Conservation (phyloP, 2,113 vertebrate genomes). For the Ivindomyrus marchei region DNA sequence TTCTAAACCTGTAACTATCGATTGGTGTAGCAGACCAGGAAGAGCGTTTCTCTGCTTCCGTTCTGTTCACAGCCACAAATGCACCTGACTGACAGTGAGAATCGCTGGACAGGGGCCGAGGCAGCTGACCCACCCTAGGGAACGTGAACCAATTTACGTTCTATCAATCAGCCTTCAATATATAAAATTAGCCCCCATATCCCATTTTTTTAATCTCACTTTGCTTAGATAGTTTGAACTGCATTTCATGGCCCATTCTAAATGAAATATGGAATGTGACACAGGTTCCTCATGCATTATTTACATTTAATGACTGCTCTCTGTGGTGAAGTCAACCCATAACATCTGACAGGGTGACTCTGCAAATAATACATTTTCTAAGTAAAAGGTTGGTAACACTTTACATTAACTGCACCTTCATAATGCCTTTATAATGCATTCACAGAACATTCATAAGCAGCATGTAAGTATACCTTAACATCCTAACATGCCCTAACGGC, state of each 20-base stretch:
- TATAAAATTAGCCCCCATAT: background rate
- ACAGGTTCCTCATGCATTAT: background rate
- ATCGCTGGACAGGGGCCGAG: background rate
- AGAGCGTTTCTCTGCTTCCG: background rate
- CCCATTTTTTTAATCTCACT: background rate
- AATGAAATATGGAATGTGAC: background rate
- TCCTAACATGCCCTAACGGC: background rate
- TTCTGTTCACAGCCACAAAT: background rate
- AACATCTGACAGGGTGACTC: background rate
- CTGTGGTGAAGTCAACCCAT: background rate
- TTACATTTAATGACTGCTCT: background rate
- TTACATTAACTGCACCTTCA: background rate
- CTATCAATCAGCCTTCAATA: background rate
- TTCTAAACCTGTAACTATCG: background rate
- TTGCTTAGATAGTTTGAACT: background rate
- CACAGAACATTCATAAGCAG: background rate
- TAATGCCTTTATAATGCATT: background rate
- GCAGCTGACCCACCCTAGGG: background rate
- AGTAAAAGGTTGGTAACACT: background rate
- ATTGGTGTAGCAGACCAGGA: background rate
- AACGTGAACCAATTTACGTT: background rate
- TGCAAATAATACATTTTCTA: background rate
- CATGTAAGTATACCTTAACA: background rate
- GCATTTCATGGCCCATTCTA: background rate
- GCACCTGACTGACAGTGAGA: background rate